A percentile compares a stretch with the other conserved stretches of the same genome.
These are phyloP conservation scores for Catharus ustulatus DNA, from an alignment of 2,797 vertebrate genomes.

Conservation along the genomic window DNA sequence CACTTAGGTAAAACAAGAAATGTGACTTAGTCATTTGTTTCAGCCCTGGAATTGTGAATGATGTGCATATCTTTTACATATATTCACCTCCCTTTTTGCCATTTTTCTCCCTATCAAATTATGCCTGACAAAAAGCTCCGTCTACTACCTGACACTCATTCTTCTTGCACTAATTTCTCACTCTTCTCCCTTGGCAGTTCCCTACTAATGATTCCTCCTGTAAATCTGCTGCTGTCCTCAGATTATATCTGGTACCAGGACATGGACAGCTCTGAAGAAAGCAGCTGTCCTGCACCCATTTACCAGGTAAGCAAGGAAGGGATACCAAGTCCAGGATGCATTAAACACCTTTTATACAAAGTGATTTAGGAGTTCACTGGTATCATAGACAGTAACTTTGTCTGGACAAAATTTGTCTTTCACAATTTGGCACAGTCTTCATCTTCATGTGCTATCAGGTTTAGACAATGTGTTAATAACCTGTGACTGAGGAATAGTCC, in stretches of 20 bases:
- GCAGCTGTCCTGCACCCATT: neutral
- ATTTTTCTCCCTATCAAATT: conserved; percentile 3
- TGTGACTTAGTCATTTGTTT: neutral
- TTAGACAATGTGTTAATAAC: neutral
- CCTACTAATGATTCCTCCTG: neutral
- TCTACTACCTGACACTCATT: neutral
- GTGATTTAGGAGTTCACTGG: neutral
- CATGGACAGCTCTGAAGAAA: neutral
- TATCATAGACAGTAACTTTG: neutral
- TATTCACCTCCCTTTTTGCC: neutral
- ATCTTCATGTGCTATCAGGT: neutral
- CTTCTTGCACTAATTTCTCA: neutral
- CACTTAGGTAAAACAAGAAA: neutral
- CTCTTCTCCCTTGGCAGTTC: neutral
- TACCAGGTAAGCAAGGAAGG: neutral
- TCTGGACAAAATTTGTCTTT: no score
- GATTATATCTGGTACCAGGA: neutral
- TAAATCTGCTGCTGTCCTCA: neutral
- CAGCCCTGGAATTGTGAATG: neutral
- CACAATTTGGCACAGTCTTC: neutral
- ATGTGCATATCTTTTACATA: neutral
- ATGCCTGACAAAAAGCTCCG: neutral
- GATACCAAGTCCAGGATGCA: neutral
- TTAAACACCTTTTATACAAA: neutral
- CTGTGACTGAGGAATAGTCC: neutral